These are phyloP conservation scores for Scaptodrosophila lebanonensis DNA, from an alignment of 1,140 invertebrate genomes.

Conservation along the genomic window DNA sequence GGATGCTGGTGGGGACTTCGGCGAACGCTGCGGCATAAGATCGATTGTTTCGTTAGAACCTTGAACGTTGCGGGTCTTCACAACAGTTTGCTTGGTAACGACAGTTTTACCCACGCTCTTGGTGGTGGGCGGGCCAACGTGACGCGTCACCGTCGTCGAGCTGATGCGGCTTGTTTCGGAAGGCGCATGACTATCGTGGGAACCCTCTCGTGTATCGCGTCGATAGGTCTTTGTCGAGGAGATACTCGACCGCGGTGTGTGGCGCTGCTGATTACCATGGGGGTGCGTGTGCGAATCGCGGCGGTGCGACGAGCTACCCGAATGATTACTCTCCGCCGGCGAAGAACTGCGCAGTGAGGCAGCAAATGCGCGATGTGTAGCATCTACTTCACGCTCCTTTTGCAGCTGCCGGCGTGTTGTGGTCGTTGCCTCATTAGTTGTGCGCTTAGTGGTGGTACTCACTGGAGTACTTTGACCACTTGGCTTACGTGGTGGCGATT, in stretches of 20 bases:
- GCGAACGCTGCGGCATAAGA: conserved; percentile 47
- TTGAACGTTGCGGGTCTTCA: conserved; percentile 44
- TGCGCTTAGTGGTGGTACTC: conserved; percentile 19
- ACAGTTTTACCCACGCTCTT: conserved; percentile 50
- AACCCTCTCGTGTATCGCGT: conserved; percentile 60
- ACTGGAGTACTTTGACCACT: too few species aligned
- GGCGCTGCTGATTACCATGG: conserved; percentile 36
- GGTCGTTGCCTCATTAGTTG: conserved; percentile 24
- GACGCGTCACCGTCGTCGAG: conserved; percentile 62
- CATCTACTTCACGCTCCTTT: conserved; percentile 79
- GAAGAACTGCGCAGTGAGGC: conserved; percentile 82
- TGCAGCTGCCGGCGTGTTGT: conserved; percentile 65
- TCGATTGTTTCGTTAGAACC: conserved; percentile 56
- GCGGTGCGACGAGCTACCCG: conserved; percentile 33
- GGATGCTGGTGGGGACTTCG: conserved; percentile 41
- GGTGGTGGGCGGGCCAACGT: conserved; percentile 32
- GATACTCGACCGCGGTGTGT: conserved; percentile 64
- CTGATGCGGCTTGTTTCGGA: conserved; percentile 70
- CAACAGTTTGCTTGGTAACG: conserved; percentile 40
- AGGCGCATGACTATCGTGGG: conserved; percentile 65
- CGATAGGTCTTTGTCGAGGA: conserved; percentile 54
- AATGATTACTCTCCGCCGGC: conserved; percentile 59
- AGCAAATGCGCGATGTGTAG: conserved; percentile 84
- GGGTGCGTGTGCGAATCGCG: conserved; percentile 6
- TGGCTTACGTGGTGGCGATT: conserved; percentile 37